Conservation (phyloP, 2,888 invertebrate genomes). For the Drosophila anomelani region DNA sequence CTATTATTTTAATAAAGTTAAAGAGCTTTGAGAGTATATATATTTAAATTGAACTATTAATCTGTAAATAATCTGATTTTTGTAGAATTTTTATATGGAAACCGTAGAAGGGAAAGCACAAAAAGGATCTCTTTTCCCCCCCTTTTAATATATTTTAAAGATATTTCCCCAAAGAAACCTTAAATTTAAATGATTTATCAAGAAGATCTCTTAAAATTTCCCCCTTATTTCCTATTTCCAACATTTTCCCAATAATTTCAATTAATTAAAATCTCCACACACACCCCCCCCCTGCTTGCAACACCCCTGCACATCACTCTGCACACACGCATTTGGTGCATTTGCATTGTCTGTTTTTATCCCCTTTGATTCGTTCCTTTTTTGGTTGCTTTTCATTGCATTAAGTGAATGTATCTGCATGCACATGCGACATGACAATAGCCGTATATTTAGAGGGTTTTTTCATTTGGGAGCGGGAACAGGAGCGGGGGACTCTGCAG, state of each 20-base stretch:
- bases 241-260: too few relatives aligned
- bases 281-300: too few relatives aligned
- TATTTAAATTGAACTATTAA: too few relatives aligned
- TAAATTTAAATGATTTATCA: neutral
- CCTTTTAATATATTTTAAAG: too few relatives aligned
- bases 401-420: slow-evolving; percentile 65
- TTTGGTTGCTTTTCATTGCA: slow-evolving; percentile 61
- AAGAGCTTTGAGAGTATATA: neutral
- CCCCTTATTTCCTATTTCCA: neutral
- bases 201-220: neutral
- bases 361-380: slow-evolving; percentile 37
- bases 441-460: slow-evolving; percentile 66
- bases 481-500: neutral
- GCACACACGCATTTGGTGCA: slow-evolving; percentile 25
- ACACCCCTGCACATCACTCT: slow-evolving; percentile 6
- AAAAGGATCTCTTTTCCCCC: too few relatives aligned
- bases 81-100: too few relatives aligned
- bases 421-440: slow-evolving; percentile 66
- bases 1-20: too few relatives aligned
- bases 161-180: too few relatives aligned
- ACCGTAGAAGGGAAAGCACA: too few relatives aligned
- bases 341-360: slow-evolving; percentile 41
- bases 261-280: neutral
- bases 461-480: neutral
- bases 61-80: too few relatives aligned